Conservation (phyloP, 2,797 vertebrate species). For the Rhodeus uyekii region DNA sequence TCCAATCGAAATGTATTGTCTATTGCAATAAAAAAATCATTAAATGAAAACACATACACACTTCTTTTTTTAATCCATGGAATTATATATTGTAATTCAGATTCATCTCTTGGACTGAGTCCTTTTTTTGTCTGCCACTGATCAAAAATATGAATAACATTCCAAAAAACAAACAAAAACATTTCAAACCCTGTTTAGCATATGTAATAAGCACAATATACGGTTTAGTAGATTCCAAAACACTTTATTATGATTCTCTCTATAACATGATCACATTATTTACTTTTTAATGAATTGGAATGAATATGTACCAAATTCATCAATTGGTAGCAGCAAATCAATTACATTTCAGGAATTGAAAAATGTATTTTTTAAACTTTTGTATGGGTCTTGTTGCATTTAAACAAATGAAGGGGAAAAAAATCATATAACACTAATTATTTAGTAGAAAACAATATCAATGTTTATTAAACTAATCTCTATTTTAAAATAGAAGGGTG, state of each 20-base stretch:
- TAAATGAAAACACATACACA: neutral
- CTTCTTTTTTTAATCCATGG: neutral
- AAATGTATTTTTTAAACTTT: neutral
- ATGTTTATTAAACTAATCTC: neutral
- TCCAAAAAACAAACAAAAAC: too few species aligned
- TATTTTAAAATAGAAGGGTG: neutral
- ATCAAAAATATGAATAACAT: too few species aligned
- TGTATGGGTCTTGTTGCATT: neutral
- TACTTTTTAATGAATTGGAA: neutral
- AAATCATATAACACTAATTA: neutral
- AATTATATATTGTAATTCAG: neutral
- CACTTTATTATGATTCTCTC: constrained; percentile 16
- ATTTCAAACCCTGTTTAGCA: too few species aligned
- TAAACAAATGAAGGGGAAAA: neutral
- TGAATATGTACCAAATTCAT: constrained; percentile 8
- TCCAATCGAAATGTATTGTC: neutral
- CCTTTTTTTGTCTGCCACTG: neutral
- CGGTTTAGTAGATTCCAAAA: neutral
- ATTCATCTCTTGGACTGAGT: neutral
- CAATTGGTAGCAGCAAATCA: neutral
- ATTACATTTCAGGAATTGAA: neutral
- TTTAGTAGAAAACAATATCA: neutral
- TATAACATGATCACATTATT: neutral
- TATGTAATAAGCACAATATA: neutral
- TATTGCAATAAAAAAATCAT: neutral